Conservation (phyloP, 2,113 vertebrate species). For the Argyrosomus japonicus region DNA sequence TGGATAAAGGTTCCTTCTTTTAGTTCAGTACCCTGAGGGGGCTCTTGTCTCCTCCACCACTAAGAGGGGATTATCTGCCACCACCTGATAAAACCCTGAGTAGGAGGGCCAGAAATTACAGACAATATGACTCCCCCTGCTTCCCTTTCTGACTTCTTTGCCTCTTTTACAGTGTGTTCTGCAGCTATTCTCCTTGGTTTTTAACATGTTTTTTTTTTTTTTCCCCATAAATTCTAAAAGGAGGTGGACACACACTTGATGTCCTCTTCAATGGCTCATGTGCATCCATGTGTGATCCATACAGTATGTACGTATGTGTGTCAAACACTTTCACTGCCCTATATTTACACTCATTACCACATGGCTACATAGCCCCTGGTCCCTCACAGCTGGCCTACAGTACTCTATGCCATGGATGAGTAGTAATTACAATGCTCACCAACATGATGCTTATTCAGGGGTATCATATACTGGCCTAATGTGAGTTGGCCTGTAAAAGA, state of each 20-base stretch:
- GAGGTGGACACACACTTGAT: not conserved
- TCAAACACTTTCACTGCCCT: slow-evolving; percentile 63
- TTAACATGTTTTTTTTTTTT: not conserved
- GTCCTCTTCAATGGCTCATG: slow-evolving; percentile 26
- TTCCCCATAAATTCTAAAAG: slow-evolving; percentile 23
- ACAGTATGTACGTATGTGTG: slow-evolving; percentile 58
- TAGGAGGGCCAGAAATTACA: slow-evolving; percentile 40
- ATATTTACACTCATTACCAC: slow-evolving; percentile 68
- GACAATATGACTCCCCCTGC: slow-evolving; percentile 6
- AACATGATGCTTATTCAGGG: slow-evolving; percentile 54
- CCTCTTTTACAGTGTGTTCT: slow-evolving; percentile 3
- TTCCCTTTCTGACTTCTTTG: not conserved
- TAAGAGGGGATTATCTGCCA: slow-evolving; percentile 46
- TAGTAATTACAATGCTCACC: slow-evolving; percentile 57
- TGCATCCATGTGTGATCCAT: slow-evolving; percentile 52
- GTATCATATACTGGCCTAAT: slow-evolving; percentile 60
- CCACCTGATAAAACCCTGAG: slow-evolving; percentile 53
- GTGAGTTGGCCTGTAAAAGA: slow-evolving; percentile 64
- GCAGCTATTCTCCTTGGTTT: slow-evolving; percentile 4
- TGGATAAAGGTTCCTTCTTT: slow-evolving; percentile 38
- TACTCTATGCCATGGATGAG: slow-evolving; percentile 48
- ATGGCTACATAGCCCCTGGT: slow-evolving; percentile 51
- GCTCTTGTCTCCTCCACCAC: slow-evolving; percentile 35
- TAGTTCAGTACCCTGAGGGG: slow-evolving; percentile 35
- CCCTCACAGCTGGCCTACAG: slow-evolving; percentile 60